Percentiles rank a stretch among this genome's conserved stretches.
Evolutionary conservation across 1,140 invertebrate genomes (phyloP).

Genomic region (Adoxophyes honmai): DNA sequence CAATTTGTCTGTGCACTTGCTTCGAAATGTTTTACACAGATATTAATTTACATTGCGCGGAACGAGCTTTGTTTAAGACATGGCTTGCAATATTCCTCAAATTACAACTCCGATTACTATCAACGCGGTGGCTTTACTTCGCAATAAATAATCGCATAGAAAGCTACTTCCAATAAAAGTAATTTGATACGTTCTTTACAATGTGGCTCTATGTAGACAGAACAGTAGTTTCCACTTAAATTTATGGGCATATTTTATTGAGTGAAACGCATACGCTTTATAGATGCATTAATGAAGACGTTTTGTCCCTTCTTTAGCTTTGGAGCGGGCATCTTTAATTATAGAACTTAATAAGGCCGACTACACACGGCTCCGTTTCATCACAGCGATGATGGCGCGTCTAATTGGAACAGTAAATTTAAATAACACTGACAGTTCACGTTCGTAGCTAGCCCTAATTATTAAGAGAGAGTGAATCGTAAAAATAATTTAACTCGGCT

Average conservation of each 20-base stretch:
- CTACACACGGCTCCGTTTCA: slow-evolving; percentile 62
- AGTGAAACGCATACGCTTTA: slow-evolving; percentile 7
- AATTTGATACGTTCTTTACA: not conserved
- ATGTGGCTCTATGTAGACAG: not conserved
- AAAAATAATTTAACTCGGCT: slow-evolving; percentile 74
- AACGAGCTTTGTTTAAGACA: too few relatives aligned
- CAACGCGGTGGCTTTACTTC: too few relatives aligned
- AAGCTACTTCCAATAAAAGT: not conserved
- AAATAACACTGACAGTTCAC: slow-evolving; percentile 72
- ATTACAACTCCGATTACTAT: too few relatives aligned
- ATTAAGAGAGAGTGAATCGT: slow-evolving; percentile 64
- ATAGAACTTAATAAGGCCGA: slow-evolving; percentile 73
- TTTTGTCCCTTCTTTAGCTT: slow-evolving; percentile 40
- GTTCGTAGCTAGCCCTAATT: slow-evolving; percentile 66
- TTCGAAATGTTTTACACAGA: too few relatives aligned
- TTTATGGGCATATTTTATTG: slow-evolving; percentile 13
- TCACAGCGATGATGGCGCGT: slow-evolving; percentile 65
- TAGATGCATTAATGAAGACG: slow-evolving; percentile 21
- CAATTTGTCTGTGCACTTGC: too few relatives aligned
- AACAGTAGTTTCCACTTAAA: slow-evolving; percentile 15
- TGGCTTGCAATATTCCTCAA: too few relatives aligned
- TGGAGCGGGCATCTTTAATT: slow-evolving; percentile 68
- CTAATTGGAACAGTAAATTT: slow-evolving; percentile 75
- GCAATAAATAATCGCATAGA: too few relatives aligned
- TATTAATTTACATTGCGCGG: too few relatives aligned